Evolutionary conservation across 1,140 invertebrate genomes (phyloP).

Genomic region (Adelges cooleyi): DNA sequence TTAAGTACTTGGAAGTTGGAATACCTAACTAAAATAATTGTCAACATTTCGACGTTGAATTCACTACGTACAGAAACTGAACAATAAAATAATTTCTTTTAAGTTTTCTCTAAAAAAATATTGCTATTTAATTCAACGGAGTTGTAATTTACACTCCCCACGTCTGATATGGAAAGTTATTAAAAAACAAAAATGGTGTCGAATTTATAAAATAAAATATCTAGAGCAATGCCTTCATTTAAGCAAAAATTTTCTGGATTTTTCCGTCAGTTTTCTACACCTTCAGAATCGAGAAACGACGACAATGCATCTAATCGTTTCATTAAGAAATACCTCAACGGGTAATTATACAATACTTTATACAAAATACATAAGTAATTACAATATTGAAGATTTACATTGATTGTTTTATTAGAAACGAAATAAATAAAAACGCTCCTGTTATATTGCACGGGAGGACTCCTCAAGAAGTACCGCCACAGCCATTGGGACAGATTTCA

Average conservation of each 20-base stretch:
- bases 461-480: slow-evolving; percentile 51
- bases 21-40: no score
- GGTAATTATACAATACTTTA: slow-evolving; percentile 42
- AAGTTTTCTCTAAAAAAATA: no score
- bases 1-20: no score
- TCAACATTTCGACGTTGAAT: no score
- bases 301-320: slow-evolving; percentile 52
- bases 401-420: slow-evolving; percentile 10
- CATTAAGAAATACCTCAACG: slow-evolving; percentile 59
- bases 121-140: no score
- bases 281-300: slow-evolving; percentile 42
- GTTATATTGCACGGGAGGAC: slow-evolving; percentile 52
- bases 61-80: no score
- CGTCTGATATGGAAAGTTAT: no score
- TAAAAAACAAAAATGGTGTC: no score
- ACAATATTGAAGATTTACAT: background rate
- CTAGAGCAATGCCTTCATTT: slow-evolving; percentile 51
- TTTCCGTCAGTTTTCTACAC: slow-evolving; percentile 54
- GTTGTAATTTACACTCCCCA: no score
- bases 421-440: slow-evolving; percentile 41
- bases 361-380: background rate
- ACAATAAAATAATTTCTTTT: no score
- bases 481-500: slow-evolving; percentile 43
- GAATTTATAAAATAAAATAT: background rate
- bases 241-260: slow-evolving; percentile 61